Evolutionary conservation across 2,797 vertebrate species (phyloP), one percentile per base, ranked within the genome.

Genomic region (Rhynchotus rufescens): DNA sequence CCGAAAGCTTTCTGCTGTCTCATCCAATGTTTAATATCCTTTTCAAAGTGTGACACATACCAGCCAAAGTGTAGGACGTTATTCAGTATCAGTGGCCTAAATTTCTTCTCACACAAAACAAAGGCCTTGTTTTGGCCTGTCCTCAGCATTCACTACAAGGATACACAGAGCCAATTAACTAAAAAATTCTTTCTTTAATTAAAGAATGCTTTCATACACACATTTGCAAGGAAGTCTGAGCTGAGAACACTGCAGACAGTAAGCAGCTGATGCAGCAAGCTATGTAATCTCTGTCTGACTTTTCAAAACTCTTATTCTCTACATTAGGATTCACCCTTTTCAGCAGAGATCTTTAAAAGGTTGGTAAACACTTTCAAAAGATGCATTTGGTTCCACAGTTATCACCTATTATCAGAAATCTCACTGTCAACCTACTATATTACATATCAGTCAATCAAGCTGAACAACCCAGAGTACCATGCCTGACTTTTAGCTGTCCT

Each of bases 1-100:
- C 86, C 90, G 80, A 69, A 93, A 89, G 81, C 69, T 93, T 93
- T 93, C 64, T 89, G 86, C 92, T 96, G 93, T 92, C 94, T 94
- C 71, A 83, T 94, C 79, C 67, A 84, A 94, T 92, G 52, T 92
- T 92, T 90, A 93, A 89, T 94, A 94, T 88, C 93, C 92, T 96
- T 96, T 96, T 96, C 93, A 93, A 89, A 92, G 74, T 82, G 84
- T 96, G 94, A 95, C 94, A 94, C 64, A 77, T 80, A 87, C 82
- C 84, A 95, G 76, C 56, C 56, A 3, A 93, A 94, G 88, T 94
- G 95, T 96, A 91, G 96, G 94, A 94, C 90, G 93, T 74, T 91
- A 89, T 78, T 90, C 86, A 78, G 59, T 89, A 83, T 80, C 81
- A 60, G 76, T 79, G 91, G 79, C 66, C 86, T 90, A 62, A 86